Evolutionary conservation across 2,888 invertebrate species (phyloP).

Genomic region (Calameuta pallipes): DNA sequence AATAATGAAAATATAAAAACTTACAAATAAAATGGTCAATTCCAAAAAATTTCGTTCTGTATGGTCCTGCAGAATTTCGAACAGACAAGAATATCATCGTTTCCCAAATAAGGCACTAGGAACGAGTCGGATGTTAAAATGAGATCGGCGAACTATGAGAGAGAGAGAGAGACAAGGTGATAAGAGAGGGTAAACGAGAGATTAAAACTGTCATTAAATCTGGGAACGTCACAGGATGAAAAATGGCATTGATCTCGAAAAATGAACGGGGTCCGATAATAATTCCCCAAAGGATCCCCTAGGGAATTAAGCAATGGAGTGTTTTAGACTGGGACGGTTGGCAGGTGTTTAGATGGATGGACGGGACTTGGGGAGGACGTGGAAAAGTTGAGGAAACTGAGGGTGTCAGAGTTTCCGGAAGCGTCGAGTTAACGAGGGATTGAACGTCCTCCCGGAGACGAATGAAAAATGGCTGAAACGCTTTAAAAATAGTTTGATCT

Average conservation of each 20-base stretch:
- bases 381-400: background rate
- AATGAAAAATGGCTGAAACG: background rate
- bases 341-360: background rate
- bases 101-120: background rate
- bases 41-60: too few species aligned
- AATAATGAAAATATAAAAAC: too few species aligned
- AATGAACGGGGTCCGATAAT: background rate
- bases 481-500: background rate
- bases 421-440: constrained; percentile 7
- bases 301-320: background rate
- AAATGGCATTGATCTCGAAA: background rate
- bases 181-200: background rate
- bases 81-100: background rate
- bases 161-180: background rate
- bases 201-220: constrained; percentile 5
- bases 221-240: background rate
- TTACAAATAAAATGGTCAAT: too few species aligned
- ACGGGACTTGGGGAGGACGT: background rate
- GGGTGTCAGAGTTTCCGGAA: background rate
- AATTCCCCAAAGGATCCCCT: background rate
- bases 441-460: background rate
- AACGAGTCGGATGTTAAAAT: background rate
- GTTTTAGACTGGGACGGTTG: background rate
- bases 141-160: background rate
- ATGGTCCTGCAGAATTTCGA: too few species aligned